phyloP scores from a whole-genome alignment of 1,140 invertebrate genomes.

The Yoshiicerus persimilis region DNA sequence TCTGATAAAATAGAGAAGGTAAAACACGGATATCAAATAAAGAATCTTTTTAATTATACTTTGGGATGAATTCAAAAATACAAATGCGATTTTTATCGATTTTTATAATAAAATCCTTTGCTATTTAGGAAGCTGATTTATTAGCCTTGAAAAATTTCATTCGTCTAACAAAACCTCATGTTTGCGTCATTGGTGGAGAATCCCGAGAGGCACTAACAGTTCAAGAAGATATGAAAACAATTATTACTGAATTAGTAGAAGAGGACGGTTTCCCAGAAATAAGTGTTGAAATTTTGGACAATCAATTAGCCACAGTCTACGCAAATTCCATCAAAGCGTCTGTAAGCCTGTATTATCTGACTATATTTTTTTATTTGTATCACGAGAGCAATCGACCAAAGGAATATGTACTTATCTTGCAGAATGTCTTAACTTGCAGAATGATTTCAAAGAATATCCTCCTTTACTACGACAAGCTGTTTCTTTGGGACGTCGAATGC shows the following conservation, averaged over 20 bases:
- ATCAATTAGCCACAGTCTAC: slow-evolving; percentile 87
- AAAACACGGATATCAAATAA: not conserved
- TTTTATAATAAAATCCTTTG: too few relatives aligned
- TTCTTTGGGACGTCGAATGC: slow-evolving; percentile 84
- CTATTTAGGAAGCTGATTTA: slow-evolving; percentile 75
- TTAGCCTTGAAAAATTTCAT: slow-evolving; percentile 83
- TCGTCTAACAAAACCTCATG: slow-evolving; percentile 86
- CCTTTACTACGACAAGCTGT: slow-evolving; percentile 66
- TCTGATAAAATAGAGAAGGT: slow-evolving; percentile 71
- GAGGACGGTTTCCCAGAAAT: slow-evolving; percentile 87
- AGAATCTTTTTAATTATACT: not conserved
- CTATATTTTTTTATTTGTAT: not conserved
- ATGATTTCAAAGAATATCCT: slow-evolving; percentile 56
- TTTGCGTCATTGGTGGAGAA: slow-evolving; percentile 87
- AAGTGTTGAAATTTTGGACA: slow-evolving; percentile 88
- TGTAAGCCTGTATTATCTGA: too few relatives aligned
- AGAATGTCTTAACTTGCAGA: not conserved
- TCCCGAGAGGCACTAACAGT: slow-evolving; percentile 84
- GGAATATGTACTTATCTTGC: not conserved
- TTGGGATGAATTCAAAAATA: too few relatives aligned
- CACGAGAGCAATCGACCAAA: not conserved
- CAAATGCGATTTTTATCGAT: too few relatives aligned
- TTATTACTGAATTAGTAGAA: slow-evolving; percentile 72
- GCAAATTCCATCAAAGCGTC: slow-evolving; percentile 83
- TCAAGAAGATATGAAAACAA: slow-evolving; percentile 77